Evolutionary conservation across 2,113 vertebrate genomes (phyloP).

Genomic region (Sciurus niger): DNA sequence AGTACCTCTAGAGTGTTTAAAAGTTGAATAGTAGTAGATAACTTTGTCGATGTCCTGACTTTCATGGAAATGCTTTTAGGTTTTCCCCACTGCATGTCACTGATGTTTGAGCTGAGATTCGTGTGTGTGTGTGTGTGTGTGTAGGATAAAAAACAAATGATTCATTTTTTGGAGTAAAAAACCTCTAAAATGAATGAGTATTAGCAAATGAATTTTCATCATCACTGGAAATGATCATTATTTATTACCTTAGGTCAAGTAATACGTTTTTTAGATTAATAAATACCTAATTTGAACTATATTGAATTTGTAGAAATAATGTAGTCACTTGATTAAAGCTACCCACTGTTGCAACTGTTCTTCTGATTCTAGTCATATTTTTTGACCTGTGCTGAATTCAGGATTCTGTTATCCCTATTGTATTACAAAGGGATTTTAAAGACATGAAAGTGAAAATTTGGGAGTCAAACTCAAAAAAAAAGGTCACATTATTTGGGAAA

Average conservation of each 20-base stretch:
- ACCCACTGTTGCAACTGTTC: neutral
- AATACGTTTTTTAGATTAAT: constrained; percentile 4
- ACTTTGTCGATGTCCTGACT: constrained; percentile 1
- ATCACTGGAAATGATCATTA: neutral
- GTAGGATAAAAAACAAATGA: no score
- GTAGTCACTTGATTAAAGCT: neutral
- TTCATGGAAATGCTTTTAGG: neutral
- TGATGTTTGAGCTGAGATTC: neutral
- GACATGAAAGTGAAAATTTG: constrained; percentile 27
- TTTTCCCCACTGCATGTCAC: neutral
- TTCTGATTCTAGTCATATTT: constrained; percentile 25
- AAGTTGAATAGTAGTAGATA: neutral
- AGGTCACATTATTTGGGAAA: neutral
- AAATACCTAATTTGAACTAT: neutral
- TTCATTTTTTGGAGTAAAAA: constrained; percentile 23
- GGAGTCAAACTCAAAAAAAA: constrained; percentile 17
- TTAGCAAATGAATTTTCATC: neutral
- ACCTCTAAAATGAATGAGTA: neutral
- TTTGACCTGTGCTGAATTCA: neutral
- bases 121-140: neutral
- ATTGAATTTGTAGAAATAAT: constrained; percentile 54
- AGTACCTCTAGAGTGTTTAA: neutral
- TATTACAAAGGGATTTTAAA: neutral
- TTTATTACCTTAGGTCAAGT: constrained; percentile 4
- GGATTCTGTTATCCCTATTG: neutral